A percentile compares a stretch with the other conserved stretches of the same genome.
Conservation (phyloP, 2,888 invertebrate genomes). For the Drosophila monieri region DNA sequence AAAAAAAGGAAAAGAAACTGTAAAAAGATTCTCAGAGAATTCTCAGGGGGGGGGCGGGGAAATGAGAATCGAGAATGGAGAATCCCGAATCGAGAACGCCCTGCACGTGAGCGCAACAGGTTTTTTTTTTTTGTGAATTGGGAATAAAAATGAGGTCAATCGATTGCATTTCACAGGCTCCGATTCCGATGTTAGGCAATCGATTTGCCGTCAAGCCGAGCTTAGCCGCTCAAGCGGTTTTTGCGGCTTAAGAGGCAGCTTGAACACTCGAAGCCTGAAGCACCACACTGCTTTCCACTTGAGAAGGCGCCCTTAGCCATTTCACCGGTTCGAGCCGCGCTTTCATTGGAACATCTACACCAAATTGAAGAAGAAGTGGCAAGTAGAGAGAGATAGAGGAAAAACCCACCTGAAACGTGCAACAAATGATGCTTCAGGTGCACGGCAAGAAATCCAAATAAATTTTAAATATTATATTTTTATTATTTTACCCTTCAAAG, state of each 20-base stretch:
- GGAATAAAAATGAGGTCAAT: constrained; percentile 39
- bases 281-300: constrained; percentile 55
- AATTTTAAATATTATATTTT: background rate
- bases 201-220: constrained; percentile 52
- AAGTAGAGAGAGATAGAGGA: constrained; percentile 2
- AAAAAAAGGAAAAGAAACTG: constrained; percentile 24
- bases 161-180: constrained; percentile 41
- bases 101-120: constrained; percentile 62
- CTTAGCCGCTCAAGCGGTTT: constrained; percentile 54
- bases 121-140: constrained; percentile 53
- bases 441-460: constrained; percentile 9
- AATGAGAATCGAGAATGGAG: background rate
- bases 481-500: background rate
- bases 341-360: constrained; percentile 51
- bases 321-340: constrained; percentile 46
- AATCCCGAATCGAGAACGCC: background rate
- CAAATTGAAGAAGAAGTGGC: constrained; percentile 21
- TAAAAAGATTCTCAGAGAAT: constrained; percentile 57
- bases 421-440: constrained; percentile 50
- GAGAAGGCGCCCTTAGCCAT: constrained; percentile 65
- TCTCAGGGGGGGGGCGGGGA: background rate
- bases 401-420: constrained; percentile 66
- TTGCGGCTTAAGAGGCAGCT: constrained; percentile 47
- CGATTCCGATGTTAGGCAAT: constrained; percentile 46
- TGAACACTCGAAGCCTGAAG: constrained; percentile 6